Conservation (phyloP, 2,888 invertebrate genomes). For the Sinhomidia bicolor region DNA sequence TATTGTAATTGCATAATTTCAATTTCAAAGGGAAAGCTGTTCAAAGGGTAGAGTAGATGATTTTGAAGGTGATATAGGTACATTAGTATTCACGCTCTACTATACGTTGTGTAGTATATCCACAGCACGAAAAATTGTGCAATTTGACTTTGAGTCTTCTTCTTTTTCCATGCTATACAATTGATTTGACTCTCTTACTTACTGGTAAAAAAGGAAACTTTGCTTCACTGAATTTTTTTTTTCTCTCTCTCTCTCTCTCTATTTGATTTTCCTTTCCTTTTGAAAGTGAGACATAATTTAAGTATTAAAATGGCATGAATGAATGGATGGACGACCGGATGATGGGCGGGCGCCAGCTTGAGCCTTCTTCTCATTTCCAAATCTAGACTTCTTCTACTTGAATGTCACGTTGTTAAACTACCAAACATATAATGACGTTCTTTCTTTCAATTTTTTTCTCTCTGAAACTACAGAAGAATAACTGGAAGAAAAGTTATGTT, state of each 20-base stretch:
- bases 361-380: not conserved
- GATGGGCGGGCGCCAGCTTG: not conserved
- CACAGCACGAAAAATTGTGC: too few species aligned
- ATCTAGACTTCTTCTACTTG: not conserved
- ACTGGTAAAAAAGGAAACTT: too few species aligned
- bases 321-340: not conserved
- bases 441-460: not conserved
- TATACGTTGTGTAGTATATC: too few species aligned
- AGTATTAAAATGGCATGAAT: not conserved
- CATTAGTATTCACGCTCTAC: too few species aligned
- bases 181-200: too few species aligned
- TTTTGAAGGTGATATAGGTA: not conserved
- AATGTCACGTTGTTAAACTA: not conserved
- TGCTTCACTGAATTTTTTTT: not conserved
- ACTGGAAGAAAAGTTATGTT: not conserved
- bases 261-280: not conserved
- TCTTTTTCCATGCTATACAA: too few species aligned
- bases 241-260: not conserved
- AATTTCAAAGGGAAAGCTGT: constrained; percentile 14
- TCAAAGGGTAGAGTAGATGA: not conserved
- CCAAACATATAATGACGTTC: too few species aligned
- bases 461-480: not conserved
- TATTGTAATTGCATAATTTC: constrained; percentile 46
- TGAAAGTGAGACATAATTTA: not conserved
- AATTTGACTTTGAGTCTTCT: too few species aligned